These are phyloP conservation scores for Drepana arcuata DNA, from an alignment of 1,140 invertebrate genomes.

Conservation along the genomic window DNA sequence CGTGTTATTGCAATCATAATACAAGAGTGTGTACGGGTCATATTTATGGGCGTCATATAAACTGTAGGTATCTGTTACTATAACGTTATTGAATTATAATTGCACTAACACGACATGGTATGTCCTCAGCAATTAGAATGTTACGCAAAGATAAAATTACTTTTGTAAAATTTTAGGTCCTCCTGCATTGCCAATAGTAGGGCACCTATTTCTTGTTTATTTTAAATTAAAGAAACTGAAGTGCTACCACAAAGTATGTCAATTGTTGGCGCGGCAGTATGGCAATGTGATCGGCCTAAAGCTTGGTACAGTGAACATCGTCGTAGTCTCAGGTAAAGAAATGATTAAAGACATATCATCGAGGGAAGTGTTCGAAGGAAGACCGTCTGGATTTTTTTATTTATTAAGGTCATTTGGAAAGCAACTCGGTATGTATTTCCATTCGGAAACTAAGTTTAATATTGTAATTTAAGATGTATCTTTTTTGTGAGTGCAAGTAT, in stretches of 20 bases:
- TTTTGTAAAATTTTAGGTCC: constrained; percentile 38
- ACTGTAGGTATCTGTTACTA: too few species aligned
- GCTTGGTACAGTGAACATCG: constrained; percentile 73
- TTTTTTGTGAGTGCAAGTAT: too few species aligned
- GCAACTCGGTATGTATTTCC: constrained; percentile 75
- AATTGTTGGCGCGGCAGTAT: constrained; percentile 68
- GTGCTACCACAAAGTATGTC: constrained; percentile 45
- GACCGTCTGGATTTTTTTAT: constrained; percentile 81
- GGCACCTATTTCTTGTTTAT: constrained; percentile 43
- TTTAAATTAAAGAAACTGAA: constrained; percentile 32
- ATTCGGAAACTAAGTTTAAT: too few species aligned
- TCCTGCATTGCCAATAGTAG: constrained; percentile 34
- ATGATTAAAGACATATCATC: constrained; percentile 74
- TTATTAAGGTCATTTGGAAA: constrained; percentile 75
- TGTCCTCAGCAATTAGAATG: too few species aligned
- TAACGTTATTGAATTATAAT: too few species aligned
- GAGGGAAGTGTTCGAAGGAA: constrained; percentile 77
- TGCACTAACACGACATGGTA: too few species aligned
- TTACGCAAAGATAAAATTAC: too few species aligned
- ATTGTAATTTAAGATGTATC: too few species aligned
- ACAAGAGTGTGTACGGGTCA: too few species aligned
- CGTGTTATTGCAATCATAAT: too few species aligned
- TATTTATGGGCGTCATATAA: too few species aligned
- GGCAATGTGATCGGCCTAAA: constrained; percentile 76
- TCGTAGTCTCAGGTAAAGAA: constrained; percentile 76